Base-by-base conservation (phyloP, 2,797 vertebrate species). In the Vireo griseus region DNA sequence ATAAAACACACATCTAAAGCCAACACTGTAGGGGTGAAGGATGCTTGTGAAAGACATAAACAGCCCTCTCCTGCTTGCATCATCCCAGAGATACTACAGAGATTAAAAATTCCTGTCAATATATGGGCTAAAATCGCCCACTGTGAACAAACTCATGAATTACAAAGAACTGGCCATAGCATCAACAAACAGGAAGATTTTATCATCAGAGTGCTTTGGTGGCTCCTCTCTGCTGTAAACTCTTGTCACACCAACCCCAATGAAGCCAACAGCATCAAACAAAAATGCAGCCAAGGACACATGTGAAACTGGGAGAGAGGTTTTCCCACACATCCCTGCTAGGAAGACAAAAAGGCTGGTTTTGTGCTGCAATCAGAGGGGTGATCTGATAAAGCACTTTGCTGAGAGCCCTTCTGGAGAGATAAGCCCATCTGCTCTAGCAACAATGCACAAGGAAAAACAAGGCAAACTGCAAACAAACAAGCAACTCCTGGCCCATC, bases 1-100 rank as follows among this genome's bases (percentile, higher is more conserved):
- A 92, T 84, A 93, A 96, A 94, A 96, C 88, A 96, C 69, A 90
- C 74, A 94, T 96, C 79, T 92, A 92, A 96, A 96, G 85, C 69
- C 77, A 88, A 67, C 94, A 73, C 28, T 28, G 90, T 86, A 85
- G 91, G 90, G 79, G 89, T 90, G 91, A 96, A 90, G 86, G 83
- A 95, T 91, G 94, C 95, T 94, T 88, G 74, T 81, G 89, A 92
- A 96, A 94, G 85, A 28, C 82, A 90, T n/a, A 82, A 95, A 92
- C 94, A 94, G 57, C 86, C 39, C 3, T 3, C 92, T 92, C 73
- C 91, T 92, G 85, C 80, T 94, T 96, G 91, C 88, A 94, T 94
- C 94, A 84, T 90, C 94, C 77, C 71, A 54, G 74, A 96, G 94
- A 94, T 84, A 90, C 79, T 63, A 82, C 3, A 51, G 80, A 92